A percentile compares a stretch with the other conserved stretches of the same genome.
Evolutionary conservation across 2,113 vertebrate genomes (phyloP).

Genomic region (Chamaea fasciata): DNA sequence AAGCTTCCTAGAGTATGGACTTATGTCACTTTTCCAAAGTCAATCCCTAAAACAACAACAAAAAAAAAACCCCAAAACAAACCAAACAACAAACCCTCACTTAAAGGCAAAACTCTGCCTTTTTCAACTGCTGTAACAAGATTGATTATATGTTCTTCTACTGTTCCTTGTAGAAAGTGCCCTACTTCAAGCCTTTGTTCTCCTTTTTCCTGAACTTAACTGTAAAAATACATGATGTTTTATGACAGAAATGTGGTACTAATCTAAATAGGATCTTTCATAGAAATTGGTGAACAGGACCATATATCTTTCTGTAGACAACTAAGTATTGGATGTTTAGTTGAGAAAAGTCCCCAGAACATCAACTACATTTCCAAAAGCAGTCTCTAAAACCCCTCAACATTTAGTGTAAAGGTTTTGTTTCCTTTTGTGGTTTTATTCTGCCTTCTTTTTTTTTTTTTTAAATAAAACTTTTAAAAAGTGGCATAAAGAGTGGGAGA

Average conservation of each 20-base stretch:
- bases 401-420: neutral
- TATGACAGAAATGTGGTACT: neutral
- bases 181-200: neutral
- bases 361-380: neutral
- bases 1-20: neutral
- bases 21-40: neutral
- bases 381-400: rapidly evolving
- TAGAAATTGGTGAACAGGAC: neutral
- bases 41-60: neutral
- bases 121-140: neutral
- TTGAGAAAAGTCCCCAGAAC: neutral
- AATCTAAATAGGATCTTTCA: neutral
- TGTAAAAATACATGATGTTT: neutral
- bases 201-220: neutral
- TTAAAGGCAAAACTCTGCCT: neutral
- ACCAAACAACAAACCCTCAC: neutral
- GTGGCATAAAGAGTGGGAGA: neutral
- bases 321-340: neutral
- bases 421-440: neutral
- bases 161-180: neutral
- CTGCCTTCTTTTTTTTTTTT: too few relatives aligned
- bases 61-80: neutral
- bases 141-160: neutral
- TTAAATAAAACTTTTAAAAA: neutral
- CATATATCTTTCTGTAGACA: neutral